phyloP scores from a whole-genome alignment of 2,113 vertebrate genomes.

The Zosterops hypoxanthus region DNA sequence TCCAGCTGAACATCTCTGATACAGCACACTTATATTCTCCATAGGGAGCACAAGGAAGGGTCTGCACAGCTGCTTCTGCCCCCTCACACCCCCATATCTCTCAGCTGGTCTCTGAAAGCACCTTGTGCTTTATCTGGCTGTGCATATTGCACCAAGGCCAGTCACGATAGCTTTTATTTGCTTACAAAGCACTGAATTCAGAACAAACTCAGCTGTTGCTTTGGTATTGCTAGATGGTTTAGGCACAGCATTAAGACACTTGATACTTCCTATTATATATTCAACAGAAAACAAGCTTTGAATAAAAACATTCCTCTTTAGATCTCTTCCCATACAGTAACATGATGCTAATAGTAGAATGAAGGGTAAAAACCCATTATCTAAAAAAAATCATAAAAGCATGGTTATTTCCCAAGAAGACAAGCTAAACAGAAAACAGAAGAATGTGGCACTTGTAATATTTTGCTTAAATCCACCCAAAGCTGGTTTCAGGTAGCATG shows the following conservation, averaged over 20 bases:
- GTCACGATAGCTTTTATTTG: not conserved
- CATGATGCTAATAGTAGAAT: not conserved
- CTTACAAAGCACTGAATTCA: not conserved
- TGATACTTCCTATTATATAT: not conserved
- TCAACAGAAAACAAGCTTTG: not conserved
- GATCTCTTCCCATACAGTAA: not conserved
- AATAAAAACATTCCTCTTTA: not conserved
- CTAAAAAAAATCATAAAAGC: not conserved
- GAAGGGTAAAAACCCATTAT: not conserved
- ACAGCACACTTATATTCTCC: not conserved
- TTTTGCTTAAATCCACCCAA: not conserved
- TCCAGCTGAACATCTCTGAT: not conserved
- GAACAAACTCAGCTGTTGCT: not conserved
- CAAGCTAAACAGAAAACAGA: conserved; percentile 8
- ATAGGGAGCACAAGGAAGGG: not conserved
- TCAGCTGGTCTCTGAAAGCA: not conserved
- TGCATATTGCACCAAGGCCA: not conserved
- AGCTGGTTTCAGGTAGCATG: not conserved
- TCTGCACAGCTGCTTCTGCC: not conserved
- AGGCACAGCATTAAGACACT: not conserved
- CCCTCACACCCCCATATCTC: rapidly evolving
- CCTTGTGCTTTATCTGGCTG: not conserved
- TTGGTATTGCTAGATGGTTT: not conserved
- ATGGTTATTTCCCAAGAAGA: not conserved
- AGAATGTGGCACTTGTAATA: not conserved